Base-by-base conservation (phyloP, 2,797 vertebrate species). In the Eulemur albifrons region DNA sequence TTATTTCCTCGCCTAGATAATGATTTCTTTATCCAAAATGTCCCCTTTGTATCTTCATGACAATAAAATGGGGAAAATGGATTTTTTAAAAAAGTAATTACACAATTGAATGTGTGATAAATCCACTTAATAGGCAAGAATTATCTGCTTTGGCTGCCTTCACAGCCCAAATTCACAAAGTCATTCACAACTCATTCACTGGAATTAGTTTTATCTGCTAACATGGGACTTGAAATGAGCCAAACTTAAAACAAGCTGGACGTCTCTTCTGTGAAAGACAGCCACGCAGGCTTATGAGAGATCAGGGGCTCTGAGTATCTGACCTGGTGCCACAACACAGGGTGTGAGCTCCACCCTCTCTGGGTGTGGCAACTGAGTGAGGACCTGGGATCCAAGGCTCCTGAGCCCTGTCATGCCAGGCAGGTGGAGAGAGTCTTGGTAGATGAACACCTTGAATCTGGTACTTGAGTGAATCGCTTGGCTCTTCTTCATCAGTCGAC, bases 71-170 rank as follows among this genome's bases (percentile, higher is more conserved):
- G 96, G 72, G 95, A 93, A 97, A 97, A 93, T 96, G 98, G 97
- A 98, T 98, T 98, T 98, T 94, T 83, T 0, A 0, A 98, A 97
- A 97, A 98, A 98, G 97, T 98, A 97, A 98, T 98, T 98, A 98
- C 97, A 98, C 98, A 98, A 98, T 98, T 99, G 98, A 99, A 99
- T 98, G n/a, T 80, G 65, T 92, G 83, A 82, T 85, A 95, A 94
- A 85, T 87, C 57, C 61, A 93, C 79, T 88, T 96, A 97, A 85
- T 94, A 88, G 88, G 73, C 86, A 94, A 93, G 86, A 94, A 87
- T 85, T 82, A 73, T 82, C 70, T 88, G 48, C 79, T 95, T 90
- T 90, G 92, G 82, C 77, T 90, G 67, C 72, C 30, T 92, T 95
- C 43, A 76, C 38, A 67, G 73, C 27, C 82, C 45, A 85, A 15